phyloP scores from a whole-genome alignment of 2,113 vertebrate species.

The Oreotrochilus melanogaster region DNA sequence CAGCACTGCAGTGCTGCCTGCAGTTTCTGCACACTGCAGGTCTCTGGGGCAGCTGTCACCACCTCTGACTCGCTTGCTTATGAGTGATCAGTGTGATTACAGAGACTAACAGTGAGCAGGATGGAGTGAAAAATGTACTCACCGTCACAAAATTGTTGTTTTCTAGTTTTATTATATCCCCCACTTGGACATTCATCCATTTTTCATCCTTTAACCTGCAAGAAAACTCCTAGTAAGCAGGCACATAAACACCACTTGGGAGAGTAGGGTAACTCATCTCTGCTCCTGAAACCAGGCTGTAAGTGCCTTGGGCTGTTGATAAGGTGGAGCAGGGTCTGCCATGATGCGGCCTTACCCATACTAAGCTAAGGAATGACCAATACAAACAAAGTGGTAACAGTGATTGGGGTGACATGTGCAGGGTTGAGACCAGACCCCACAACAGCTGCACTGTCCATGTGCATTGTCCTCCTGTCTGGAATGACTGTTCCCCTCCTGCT shows the following conservation, averaged over 20 bases:
- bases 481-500: not conserved
- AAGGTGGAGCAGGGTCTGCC: not conserved
- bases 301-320: not conserved
- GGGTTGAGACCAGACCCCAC: not conserved
- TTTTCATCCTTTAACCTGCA: constrained; percentile 86
- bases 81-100: not conserved
- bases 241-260: not conserved
- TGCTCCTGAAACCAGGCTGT: not conserved
- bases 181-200: constrained; percentile 95
- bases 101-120: not conserved
- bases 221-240: constrained; percentile 35
- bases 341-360: not conserved
- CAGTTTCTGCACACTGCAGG: not conserved
- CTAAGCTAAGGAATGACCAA: not conserved
- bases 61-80: not conserved
- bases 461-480: not conserved
- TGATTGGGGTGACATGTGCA: not conserved
- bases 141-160: constrained; percentile 93
- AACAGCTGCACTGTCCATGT: not conserved
- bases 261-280: not conserved
- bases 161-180: constrained; percentile 92
- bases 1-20: not conserved
- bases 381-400: not conserved
- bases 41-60: not conserved
- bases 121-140: constrained; percentile 37